phyloP scores from a whole-genome alignment of 2,113 vertebrate genomes.

The Pomatorhinus ruficollis region DNA sequence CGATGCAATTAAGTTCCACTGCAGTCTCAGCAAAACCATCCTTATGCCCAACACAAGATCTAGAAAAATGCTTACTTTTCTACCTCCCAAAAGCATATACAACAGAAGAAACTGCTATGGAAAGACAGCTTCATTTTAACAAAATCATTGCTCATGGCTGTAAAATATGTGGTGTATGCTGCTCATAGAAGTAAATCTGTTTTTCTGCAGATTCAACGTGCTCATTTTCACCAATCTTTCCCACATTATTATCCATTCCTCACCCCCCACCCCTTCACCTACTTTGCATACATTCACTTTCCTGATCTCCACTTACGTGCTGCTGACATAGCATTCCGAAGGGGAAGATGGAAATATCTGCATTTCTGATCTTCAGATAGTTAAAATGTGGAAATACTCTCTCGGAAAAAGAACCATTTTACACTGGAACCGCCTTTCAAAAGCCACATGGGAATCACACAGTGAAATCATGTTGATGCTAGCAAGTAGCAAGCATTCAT shows the following conservation, averaged over 20 bases:
- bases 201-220: neutral
- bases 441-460: neutral
- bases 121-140: neutral
- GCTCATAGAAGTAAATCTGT: neutral
- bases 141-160: neutral
- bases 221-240: neutral
- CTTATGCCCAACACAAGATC: neutral
- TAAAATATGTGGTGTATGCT: neutral
- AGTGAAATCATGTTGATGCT: neutral
- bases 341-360: neutral
- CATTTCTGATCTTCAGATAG: neutral
- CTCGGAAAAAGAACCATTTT: neutral
- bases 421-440: neutral
- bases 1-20: neutral
- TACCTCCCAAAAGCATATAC: neutral
- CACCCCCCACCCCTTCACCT: neutral
- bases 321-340: neutral
- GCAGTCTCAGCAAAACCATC: neutral
- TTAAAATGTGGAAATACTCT: neutral
- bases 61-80: neutral
- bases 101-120: neutral
- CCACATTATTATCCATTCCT: neutral
- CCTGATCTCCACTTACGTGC: neutral
- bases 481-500: neutral
- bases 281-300: neutral